These are phyloP conservation scores for Venturia canescens DNA, from an alignment of 1,140 invertebrate species.

Conservation along the genomic window DNA sequence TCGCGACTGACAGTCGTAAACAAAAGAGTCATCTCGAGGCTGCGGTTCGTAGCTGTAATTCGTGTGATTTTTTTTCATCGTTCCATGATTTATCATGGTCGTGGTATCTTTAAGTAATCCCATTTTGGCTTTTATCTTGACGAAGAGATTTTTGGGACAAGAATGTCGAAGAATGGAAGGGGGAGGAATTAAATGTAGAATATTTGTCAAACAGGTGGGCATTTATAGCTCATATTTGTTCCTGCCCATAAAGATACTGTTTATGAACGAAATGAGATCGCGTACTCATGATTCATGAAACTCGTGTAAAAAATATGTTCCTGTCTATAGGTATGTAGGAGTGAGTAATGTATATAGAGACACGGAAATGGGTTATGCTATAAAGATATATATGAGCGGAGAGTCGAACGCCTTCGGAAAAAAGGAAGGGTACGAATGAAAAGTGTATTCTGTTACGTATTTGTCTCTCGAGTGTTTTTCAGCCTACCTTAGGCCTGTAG, in stretches of 20 bases:
- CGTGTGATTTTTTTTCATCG: background rate
- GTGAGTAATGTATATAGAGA: too few relatives aligned
- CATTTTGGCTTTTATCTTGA: background rate
- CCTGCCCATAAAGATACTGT: background rate
- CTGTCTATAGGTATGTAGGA: background rate
- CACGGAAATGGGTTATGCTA: too few relatives aligned
- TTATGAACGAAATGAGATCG: background rate
- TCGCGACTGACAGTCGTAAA: slow-evolving; percentile 40
- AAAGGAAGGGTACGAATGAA: background rate
- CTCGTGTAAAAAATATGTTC: background rate
- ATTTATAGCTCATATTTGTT: slow-evolving; percentile 1
- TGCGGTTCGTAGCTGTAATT: background rate
- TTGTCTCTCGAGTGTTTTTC: background rate
- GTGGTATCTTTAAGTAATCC: background rate
- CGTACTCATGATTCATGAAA: background rate
- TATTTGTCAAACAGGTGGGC: slow-evolving; percentile 37
- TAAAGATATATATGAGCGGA: too few relatives aligned
- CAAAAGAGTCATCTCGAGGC: slow-evolving; percentile 17
- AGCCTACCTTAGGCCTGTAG: slow-evolving; percentile 91
- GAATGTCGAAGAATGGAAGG: background rate
- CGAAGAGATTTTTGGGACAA: background rate
- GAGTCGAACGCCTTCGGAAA: too few relatives aligned
- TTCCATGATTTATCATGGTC: background rate
- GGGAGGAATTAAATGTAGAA: background rate
- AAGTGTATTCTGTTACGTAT: background rate